phyloP scores from a whole-genome alignment of 37 sponge, comb jelly and placozoan species.

The Ephydatia muelleri region DNA sequence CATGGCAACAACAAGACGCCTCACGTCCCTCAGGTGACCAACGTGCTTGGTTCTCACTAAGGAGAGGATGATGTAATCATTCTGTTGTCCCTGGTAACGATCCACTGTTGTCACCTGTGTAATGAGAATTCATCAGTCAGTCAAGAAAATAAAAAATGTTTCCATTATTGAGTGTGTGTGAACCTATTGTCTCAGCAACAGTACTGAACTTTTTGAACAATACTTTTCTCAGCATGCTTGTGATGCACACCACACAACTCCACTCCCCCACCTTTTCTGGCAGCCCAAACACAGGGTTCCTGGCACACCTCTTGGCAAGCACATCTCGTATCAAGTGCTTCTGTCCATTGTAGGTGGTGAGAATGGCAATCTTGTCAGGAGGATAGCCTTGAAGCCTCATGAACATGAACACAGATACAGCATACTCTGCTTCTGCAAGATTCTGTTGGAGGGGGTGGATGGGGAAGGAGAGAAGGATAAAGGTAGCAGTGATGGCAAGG shows the following conservation, averaged over 20 bases:
- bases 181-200: too few relatives aligned
- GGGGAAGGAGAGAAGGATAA: too few relatives aligned
- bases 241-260: too few relatives aligned
- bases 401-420: constrained; percentile 96
- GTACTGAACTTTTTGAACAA: too few relatives aligned
- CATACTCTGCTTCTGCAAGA: constrained; percentile 97
- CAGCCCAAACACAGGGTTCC: constrained; percentile 94
- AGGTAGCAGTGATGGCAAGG: too few relatives aligned
- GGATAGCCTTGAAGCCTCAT: constrained; percentile 98
- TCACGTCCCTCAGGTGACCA: constrained; percentile 95
- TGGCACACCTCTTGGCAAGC: constrained; percentile 88
- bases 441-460: constrained; percentile 68
- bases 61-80: constrained; percentile 98
- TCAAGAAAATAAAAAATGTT: too few relatives aligned
- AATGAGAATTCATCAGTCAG: too few relatives aligned
- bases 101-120: constrained; percentile 99
- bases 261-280: constrained; percentile 76
- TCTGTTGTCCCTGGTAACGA: constrained; percentile 98
- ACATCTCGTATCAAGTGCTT: constrained; percentile 98
- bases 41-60: constrained; percentile 93
- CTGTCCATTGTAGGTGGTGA: constrained; percentile 99
- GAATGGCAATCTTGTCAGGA: constrained; percentile 94
- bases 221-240: too few relatives aligned
- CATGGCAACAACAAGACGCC: constrained; percentile 98
- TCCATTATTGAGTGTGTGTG: too few relatives aligned